These are phyloP conservation scores for Hozukius guyotensis DNA, from an alignment of 2,797 vertebrate genomes.

Conservation along the genomic window DNA sequence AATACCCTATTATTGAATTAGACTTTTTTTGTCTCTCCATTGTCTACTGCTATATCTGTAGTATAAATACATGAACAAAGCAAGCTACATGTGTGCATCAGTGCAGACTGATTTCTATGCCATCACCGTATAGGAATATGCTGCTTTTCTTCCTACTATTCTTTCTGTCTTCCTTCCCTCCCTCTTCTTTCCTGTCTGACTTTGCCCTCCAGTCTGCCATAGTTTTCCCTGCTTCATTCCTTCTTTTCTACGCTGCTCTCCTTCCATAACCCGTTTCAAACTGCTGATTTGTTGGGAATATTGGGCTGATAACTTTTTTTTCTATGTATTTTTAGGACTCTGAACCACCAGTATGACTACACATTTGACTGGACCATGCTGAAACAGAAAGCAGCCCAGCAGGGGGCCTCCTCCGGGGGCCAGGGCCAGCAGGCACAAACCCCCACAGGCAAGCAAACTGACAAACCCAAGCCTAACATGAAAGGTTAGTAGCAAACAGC, in stretches of 20 bases:
- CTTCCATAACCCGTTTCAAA: background rate
- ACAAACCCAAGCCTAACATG: slow-evolving; percentile 99
- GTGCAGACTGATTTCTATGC: background rate
- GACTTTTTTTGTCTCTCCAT: background rate
- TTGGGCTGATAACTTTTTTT: background rate
- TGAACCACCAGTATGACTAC: slow-evolving; percentile 99
- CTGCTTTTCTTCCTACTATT: background rate
- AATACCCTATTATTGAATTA: background rate
- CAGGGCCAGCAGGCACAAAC: slow-evolving; percentile 99
- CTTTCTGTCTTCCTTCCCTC: background rate
- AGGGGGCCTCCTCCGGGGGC: slow-evolving; percentile 98
- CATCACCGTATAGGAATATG: background rate
- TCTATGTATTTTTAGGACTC: slow-evolving; percentile 85
- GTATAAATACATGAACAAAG: background rate
- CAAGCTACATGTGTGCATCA: background rate
- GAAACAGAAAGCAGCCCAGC: slow-evolving; percentile 99
- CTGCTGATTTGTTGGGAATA: background rate
- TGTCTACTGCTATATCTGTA: background rate
- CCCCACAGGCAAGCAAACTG: slow-evolving; percentile 99
- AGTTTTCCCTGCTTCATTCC: background rate
- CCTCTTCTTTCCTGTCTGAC: background rate
- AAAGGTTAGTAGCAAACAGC: slow-evolving; percentile 99
- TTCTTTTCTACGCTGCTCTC: background rate
- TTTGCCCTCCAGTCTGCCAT: background rate
- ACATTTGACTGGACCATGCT: slow-evolving; percentile 99